Evolutionary conservation across 2,797 vertebrate species (phyloP), one percentile per base, ranked within the genome.

Genomic region (Linurgus olivaceus): DNA sequence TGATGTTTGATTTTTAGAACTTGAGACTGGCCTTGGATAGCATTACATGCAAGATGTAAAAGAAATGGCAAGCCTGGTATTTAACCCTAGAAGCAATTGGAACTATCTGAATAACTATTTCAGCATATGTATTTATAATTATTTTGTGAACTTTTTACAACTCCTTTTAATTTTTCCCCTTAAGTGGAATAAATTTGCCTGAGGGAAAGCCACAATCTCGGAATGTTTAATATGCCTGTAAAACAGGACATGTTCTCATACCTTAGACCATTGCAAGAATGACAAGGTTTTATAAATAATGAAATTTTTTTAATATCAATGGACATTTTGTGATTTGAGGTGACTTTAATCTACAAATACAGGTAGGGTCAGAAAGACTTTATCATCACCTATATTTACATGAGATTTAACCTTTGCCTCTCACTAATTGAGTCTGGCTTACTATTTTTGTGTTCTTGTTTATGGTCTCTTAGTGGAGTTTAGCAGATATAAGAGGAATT

Each of bases 171-270:
- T 35, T 86, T 76, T 87, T 40, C 58, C 78, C 77, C 42, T 85
- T 91, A n/a, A n/a, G 42, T 50, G 38, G 37, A 45, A 50, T 68
- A 84, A 87, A 79, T 88, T 88, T 96, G n/a, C 89, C 73, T 85
- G 20, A 76, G 63, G 54, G 47, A 94, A 57, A 83, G 35, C 70
- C 65, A 89, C 76, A 90, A 33, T 38, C 45, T 91, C 93, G 44
- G 80, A 91, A 79, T 48, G 7, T 78, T 96, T 86, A 78, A 31
- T 85, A 44, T 66, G 24, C 38, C 45, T 80, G 7, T 52, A 71
- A 94, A 83, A 17, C 24, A 82, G 17, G 51, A 84, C 74, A 75
- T 35, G 16, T 91, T 90, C 28, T 94, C 18, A 37, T 63, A 68
- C 23, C n/a, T 83, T 67, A 57, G 52, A 42, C 24, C 16, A 57